Evolutionary conservation across 2,888 invertebrate genomes (phyloP).

Genomic region (Ornithoptera alexandrae): DNA sequence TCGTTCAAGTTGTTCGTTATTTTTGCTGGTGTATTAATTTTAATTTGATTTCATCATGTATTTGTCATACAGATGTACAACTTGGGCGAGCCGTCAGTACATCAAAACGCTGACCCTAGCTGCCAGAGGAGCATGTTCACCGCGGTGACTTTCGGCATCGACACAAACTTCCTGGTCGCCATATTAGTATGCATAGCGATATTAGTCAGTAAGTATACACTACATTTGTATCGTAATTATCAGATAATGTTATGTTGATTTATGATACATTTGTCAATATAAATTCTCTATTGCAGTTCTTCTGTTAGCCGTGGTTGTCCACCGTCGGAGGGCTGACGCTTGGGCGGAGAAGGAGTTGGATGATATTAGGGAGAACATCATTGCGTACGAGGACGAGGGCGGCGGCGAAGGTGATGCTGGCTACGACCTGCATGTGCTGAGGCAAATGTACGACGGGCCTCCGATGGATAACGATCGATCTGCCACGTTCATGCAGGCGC

Average conservation of each 20-base stretch:
- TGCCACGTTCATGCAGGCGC: constrained; percentile 68
- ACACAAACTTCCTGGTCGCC: constrained; percentile 92
- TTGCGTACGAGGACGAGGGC: constrained; percentile 98
- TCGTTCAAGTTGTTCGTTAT: too few relatives aligned
- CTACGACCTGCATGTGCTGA: constrained; percentile 91
- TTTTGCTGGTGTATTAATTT: too few relatives aligned
- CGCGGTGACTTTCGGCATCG: constrained; percentile 90
- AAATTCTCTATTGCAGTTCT: constrained; percentile 78
- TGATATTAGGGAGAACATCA: constrained; percentile 97
- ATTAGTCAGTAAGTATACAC: constrained; percentile 85
- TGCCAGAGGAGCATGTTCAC: constrained; percentile 87
- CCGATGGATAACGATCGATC: constrained; percentile 73
- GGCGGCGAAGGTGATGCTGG: constrained; percentile 98
- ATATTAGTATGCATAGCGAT: constrained; percentile 93
- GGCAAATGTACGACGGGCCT: constrained; percentile 82
- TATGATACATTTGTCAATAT: background rate
- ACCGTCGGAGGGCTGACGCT: constrained; percentile 90
- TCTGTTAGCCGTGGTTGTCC: constrained; percentile 94
- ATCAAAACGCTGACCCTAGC: constrained; percentile 84
- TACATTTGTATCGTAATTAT: too few relatives aligned
- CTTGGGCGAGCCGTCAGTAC: constrained; percentile 88
- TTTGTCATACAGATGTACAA: constrained; percentile 86
- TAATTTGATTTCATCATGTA: too few relatives aligned
- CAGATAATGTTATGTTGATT: background rate
- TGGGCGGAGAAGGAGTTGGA: constrained; percentile 95